Percentiles rank a stretch among this genome's conserved stretches.
phyloP scores from a whole-genome alignment of 2,888 invertebrate species.

The Paralinhomoeus sp. region DNA sequence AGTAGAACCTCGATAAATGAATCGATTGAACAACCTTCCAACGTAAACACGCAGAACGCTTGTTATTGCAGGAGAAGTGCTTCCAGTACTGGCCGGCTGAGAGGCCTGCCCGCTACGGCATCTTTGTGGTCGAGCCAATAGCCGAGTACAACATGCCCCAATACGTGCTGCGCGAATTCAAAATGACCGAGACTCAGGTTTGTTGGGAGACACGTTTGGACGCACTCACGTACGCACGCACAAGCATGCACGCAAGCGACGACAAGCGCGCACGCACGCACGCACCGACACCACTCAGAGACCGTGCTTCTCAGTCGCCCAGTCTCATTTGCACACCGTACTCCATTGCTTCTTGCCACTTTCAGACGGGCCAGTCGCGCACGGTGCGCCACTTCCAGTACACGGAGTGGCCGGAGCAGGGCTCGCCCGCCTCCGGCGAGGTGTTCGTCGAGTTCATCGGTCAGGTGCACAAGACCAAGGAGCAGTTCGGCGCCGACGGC shows the following conservation, averaged over 20 bases:
- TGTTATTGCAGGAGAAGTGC: conserved; percentile 62
- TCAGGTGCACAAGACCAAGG: conserved; percentile 94
- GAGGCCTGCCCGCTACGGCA: conserved; percentile 82
- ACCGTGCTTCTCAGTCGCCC: too few species aligned
- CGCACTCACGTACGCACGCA: too few species aligned
- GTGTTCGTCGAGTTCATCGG: conserved; percentile 98
- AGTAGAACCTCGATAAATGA: too few species aligned
- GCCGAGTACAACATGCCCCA: conserved; percentile 99
- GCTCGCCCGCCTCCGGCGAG: conserved; percentile 76
- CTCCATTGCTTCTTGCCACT: too few species aligned
- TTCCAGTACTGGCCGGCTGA: conserved; percentile 99
- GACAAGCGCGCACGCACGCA: too few species aligned
- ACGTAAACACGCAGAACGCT: too few species aligned
- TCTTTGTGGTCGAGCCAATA: conserved; percentile 93
- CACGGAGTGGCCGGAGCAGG: conserved; percentile 36
- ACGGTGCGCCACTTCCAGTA: conserved; percentile 75
- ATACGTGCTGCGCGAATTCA: conserved; percentile 93
- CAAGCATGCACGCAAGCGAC: too few species aligned
- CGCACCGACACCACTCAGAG: too few species aligned
- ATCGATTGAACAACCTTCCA: too few species aligned
- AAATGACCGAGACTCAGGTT: conserved; percentile 75
- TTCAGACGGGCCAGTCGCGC: conserved; percentile 64
- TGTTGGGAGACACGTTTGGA: too few species aligned
- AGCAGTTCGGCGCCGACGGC: conserved; percentile 96
- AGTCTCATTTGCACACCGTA: too few species aligned